phyloP scores from a whole-genome alignment of 2,888 invertebrate genomes.

The Dicranocentrus wangi region DNA sequence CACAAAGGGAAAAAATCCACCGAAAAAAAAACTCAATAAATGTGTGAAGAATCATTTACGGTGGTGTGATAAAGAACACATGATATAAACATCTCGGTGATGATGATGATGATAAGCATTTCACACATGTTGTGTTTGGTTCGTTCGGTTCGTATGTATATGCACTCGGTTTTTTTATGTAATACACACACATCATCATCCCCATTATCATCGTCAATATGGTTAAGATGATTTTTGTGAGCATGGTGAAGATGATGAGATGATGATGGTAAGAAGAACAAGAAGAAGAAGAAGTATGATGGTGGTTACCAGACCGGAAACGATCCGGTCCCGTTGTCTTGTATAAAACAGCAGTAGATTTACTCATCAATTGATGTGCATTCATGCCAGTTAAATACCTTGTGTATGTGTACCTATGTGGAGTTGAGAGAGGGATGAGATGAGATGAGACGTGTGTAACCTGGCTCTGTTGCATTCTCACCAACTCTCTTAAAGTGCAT shows the following conservation, averaged over 20 bases:
- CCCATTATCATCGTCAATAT: not conserved
- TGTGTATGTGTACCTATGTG: conserved; percentile 11
- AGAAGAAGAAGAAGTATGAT: too few relatives aligned
- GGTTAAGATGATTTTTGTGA: not conserved
- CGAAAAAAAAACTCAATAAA: not conserved
- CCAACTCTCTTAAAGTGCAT: not conserved
- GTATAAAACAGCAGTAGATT: conserved; percentile 38
- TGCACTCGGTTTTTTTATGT: not conserved
- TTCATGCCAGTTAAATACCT: conserved; percentile 45
- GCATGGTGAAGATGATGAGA: conserved; percentile 1
- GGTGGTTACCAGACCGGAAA: conserved; percentile 66
- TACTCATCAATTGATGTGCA: conserved; percentile 48
- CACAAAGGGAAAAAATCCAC: not conserved
- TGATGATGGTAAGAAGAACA: not conserved
- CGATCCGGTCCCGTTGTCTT: conserved; percentile 64
- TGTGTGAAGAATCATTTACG: conserved; percentile 2
- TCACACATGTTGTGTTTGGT: too few relatives aligned
- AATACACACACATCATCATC: conserved; percentile 4
- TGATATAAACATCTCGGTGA: not conserved
- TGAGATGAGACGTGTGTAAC: too few relatives aligned
- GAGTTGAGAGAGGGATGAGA: too few relatives aligned
- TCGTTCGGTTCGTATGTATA: too few relatives aligned
- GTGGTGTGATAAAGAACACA: conserved; percentile 15
- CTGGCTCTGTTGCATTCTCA: not conserved
- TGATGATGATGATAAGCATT: too few relatives aligned